Conservation (phyloP, 1,140 invertebrate genomes). For the Oryzaephilus surinamensis region DNA sequence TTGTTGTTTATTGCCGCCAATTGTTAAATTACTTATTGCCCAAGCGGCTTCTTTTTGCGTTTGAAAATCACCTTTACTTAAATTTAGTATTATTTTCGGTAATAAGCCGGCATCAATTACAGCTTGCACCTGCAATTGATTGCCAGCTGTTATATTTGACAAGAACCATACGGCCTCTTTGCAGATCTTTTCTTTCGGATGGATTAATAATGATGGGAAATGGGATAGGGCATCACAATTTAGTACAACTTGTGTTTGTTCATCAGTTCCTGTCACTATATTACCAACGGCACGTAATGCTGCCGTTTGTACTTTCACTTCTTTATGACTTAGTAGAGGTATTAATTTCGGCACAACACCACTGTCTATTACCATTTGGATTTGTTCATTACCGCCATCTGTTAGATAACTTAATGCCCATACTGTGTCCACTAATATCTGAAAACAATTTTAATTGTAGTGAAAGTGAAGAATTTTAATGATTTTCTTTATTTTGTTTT, state of each 20-base stretch:
- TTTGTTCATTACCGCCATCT: slow-evolving; percentile 96
- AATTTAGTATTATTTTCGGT: slow-evolving; percentile 88
- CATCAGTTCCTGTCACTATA: slow-evolving; percentile 97
- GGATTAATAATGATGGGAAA: slow-evolving; percentile 79
- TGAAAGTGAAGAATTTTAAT: no score
- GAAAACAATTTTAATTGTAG: slow-evolving; percentile 29
- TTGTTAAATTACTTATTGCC: slow-evolving; percentile 97
- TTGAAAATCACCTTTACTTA: slow-evolving; percentile 93
- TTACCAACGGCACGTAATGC: slow-evolving; percentile 95
- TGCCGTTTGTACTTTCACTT: slow-evolving; percentile 96
- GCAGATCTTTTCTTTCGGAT: slow-evolving; percentile 78
- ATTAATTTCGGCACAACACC: slow-evolving; percentile 91
- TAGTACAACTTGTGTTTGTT: slow-evolving; percentile 92
- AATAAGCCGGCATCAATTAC: slow-evolving; percentile 93
- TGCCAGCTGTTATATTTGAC: slow-evolving; percentile 97
- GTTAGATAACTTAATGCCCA: slow-evolving; percentile 99
- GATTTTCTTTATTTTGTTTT: no score
- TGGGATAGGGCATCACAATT: slow-evolving; percentile 88
- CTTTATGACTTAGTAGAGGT: slow-evolving; percentile 87
- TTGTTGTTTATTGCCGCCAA: slow-evolving; percentile 91
- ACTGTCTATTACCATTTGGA: slow-evolving; percentile 97
- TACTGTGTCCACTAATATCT: slow-evolving; percentile 97
- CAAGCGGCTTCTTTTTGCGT: slow-evolving; percentile 99
- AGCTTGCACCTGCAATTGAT: slow-evolving; percentile 95
- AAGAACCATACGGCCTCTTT: slow-evolving; percentile 98